A percentile compares a stretch with the other conserved stretches of the same genome.
Conservation (phyloP, 2,888 invertebrate species). For the Catocala fraxini region DNA sequence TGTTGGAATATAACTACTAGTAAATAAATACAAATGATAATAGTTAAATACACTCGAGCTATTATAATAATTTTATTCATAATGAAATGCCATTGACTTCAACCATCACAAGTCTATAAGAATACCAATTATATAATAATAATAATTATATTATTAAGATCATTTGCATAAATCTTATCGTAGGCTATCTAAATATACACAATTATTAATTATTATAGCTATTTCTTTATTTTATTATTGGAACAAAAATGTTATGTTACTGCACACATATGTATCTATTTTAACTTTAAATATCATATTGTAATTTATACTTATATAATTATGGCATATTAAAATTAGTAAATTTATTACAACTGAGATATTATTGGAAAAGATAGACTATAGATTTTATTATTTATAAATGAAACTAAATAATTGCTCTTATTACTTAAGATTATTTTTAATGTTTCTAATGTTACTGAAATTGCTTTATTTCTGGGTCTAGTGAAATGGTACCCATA, state of each 20-base stretch:
- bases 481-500: no score
- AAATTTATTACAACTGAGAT: no score
- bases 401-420: no score
- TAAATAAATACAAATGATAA: constrained; percentile 56
- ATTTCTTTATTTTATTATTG: background rate
- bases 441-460: no score
- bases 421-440: no score
- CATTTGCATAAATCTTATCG: background rate
- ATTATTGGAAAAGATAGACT: no score
- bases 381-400: no score
- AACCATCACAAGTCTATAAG: constrained; percentile 20
- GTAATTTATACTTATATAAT: no score
- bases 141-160: no score
- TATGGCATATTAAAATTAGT: no score
- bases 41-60: constrained; percentile 55
- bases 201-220: background rate
- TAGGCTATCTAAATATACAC: constrained; percentile 2
- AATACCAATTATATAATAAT: background rate
- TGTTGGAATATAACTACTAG: constrained; percentile 62
- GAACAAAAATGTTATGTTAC: background rate
- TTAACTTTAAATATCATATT: no score
- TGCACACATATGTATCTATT: background rate
- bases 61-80: constrained; percentile 32
- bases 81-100: constrained; percentile 41
- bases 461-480: no score